Conservation (phyloP, 2,888 invertebrate species). For the Frankliniella intonsa region DNA sequence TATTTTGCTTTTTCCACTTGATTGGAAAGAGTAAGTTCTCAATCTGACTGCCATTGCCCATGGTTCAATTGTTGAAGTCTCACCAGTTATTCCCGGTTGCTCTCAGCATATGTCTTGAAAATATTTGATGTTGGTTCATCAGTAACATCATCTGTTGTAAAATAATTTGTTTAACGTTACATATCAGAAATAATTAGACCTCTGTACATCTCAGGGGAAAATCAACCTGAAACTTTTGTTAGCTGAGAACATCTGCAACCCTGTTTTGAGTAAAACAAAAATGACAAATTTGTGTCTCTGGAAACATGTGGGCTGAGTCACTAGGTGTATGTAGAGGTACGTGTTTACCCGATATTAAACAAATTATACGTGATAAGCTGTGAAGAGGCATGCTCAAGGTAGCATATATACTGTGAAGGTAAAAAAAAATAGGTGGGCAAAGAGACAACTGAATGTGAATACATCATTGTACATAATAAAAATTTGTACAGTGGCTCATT, state of each 20-base stretch:
- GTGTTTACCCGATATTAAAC: not conserved
- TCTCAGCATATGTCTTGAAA: not conserved
- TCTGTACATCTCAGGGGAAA: conserved; percentile 9
- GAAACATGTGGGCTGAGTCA: not conserved
- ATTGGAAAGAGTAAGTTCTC: not conserved
- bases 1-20: not conserved
- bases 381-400: not conserved
- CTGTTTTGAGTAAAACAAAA: not conserved
- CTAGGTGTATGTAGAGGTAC: not conserved
- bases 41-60: not conserved
- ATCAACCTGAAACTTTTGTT: not conserved
- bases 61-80: not conserved
- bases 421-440: not conserved
- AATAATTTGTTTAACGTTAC: not conserved
- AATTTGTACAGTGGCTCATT: not conserved
- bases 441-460: not conserved
- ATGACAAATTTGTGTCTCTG: too few relatives aligned
- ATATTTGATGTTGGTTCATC: not conserved
- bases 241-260: not conserved
- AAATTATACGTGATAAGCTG: not conserved
- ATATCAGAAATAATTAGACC: conserved; percentile 7
- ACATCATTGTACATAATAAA: not conserved
- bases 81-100: not conserved
- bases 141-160: not conserved
- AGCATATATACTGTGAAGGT: not conserved